These are phyloP conservation scores for Bombus sibiricus DNA, from an alignment of 1,140 invertebrate species.

Conservation along the genomic window DNA sequence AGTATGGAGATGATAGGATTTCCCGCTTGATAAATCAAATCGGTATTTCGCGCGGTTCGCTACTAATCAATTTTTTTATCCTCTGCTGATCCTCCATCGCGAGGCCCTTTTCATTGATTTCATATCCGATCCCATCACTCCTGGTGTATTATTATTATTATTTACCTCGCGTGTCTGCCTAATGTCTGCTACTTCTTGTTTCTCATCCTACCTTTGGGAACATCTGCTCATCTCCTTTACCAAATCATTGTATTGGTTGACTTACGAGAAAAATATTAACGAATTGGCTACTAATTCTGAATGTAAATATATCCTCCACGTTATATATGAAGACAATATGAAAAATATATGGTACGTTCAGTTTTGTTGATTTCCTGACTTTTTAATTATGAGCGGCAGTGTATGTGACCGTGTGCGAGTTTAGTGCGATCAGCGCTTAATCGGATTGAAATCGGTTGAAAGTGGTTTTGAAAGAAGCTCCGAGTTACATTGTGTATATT, in stretches of 20 bases:
- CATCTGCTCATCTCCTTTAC: not conserved
- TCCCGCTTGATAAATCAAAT: conserved; percentile 80
- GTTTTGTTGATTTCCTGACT: too few species aligned
- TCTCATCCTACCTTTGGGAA: not conserved
- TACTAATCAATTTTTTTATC: conserved; percentile 72
- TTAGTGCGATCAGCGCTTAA: too few species aligned
- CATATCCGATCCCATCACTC: conserved; percentile 52
- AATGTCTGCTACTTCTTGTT: not conserved
- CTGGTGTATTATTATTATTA: conserved; percentile 19
- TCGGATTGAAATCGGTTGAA: too few species aligned
- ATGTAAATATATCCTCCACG: too few species aligned
- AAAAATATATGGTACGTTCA: too few species aligned
- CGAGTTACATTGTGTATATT: too few species aligned
- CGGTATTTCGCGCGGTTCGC: conserved; percentile 60
- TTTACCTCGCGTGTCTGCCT: not conserved
- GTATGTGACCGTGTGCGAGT: too few species aligned
- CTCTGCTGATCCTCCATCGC: conserved; percentile 23
- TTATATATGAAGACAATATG: too few species aligned
- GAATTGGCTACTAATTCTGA: too few species aligned
- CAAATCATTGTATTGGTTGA: not conserved
- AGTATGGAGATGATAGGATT: conserved; percentile 78
- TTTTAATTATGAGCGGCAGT: too few species aligned
- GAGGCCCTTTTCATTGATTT: conserved; percentile 55
- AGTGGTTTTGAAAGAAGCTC: too few species aligned
- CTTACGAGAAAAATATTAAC: too few species aligned